Percentiles rank a stretch among this genome's conserved stretches.
Conservation (phyloP, 2,888 invertebrate genomes). For the Theristus sp. region DNA sequence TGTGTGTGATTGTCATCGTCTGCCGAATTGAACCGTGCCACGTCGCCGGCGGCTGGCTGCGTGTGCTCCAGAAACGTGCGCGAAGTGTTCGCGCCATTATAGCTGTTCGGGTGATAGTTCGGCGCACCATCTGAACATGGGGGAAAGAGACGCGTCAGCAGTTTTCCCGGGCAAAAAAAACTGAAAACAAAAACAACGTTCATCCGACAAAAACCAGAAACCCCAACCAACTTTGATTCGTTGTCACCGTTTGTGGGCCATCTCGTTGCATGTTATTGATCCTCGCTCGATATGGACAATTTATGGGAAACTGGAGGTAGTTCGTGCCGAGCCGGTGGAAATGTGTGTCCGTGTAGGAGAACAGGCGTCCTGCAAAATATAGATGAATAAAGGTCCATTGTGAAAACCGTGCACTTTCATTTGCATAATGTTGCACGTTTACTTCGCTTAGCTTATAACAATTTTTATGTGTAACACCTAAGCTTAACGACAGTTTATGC, state of each 20-base stretch:
- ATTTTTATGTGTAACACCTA: too few species aligned
- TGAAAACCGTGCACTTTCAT: too few species aligned
- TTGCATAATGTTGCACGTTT: too few species aligned
- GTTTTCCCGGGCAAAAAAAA: neutral
- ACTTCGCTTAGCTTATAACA: too few species aligned
- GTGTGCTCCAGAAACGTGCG: conserved; percentile 45
- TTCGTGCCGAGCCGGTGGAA: conserved; percentile 75
- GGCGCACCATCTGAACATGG: conserved; percentile 48
- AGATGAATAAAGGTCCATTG: too few species aligned
- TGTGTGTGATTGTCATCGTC: conserved; percentile 82
- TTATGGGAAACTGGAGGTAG: conserved; percentile 76
- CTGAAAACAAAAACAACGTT: neutral
- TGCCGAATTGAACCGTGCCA: conserved; percentile 55
- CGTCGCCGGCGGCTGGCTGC: conserved; percentile 50
- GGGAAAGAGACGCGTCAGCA: too few species aligned
- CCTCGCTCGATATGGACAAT: conserved; percentile 56
- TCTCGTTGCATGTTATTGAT: conserved; percentile 65
- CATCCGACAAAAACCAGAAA: neutral
- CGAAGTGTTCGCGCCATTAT: conserved; percentile 56
- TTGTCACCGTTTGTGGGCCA: conserved; percentile 52
- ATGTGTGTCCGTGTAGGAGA: conserved; percentile 64
- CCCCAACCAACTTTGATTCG: conserved; percentile 47
- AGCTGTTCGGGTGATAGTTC: conserved; percentile 92
- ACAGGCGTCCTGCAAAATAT: conserved; percentile 31
- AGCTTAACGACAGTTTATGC: too few species aligned